Conservation (phyloP, 2,888 invertebrate species). For the Xiphydria camelus region DNA sequence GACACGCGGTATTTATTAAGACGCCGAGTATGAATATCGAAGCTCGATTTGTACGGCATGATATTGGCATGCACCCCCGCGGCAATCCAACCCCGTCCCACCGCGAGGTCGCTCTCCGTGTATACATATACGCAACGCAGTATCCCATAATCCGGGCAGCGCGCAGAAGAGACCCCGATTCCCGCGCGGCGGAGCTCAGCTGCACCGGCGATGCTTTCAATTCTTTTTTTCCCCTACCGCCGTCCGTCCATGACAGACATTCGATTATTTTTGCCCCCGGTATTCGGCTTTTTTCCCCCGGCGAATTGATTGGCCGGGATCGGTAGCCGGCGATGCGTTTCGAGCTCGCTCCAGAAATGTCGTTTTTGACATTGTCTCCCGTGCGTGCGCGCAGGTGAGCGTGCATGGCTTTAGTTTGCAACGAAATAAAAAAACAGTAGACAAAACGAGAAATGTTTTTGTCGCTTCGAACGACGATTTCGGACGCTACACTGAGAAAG, state of each 20-base stretch:
- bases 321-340: not conserved
- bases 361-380: too few relatives aligned
- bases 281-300: constrained; percentile 6
- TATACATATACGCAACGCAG: not conserved
- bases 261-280: constrained; percentile 11
- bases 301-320: constrained; percentile 11
- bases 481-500: too few relatives aligned
- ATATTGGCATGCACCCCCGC: constrained; percentile 30
- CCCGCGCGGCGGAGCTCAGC: constrained; percentile 11
- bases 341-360: too few relatives aligned
- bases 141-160: constrained; percentile 1
- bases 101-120: too few relatives aligned
- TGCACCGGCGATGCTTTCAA: constrained; percentile 12
- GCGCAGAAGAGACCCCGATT: not conserved
- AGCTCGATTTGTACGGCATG: constrained; percentile 27
- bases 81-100: constrained; percentile 23
- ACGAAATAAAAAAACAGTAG: too few relatives aligned
- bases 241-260: constrained; percentile 8
- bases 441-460: too few relatives aligned
- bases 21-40: constrained; percentile 30
- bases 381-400: too few relatives aligned
- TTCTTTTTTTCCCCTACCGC: constrained; percentile 13
- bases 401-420: too few relatives aligned
- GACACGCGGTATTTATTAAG: constrained; percentile 28
- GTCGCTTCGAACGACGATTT: too few relatives aligned